Evolutionary conservation across 2,888 invertebrate genomes (phyloP), one percentile per base, ranked within the genome.

Genomic region (Seira sanloemensis): DNA sequence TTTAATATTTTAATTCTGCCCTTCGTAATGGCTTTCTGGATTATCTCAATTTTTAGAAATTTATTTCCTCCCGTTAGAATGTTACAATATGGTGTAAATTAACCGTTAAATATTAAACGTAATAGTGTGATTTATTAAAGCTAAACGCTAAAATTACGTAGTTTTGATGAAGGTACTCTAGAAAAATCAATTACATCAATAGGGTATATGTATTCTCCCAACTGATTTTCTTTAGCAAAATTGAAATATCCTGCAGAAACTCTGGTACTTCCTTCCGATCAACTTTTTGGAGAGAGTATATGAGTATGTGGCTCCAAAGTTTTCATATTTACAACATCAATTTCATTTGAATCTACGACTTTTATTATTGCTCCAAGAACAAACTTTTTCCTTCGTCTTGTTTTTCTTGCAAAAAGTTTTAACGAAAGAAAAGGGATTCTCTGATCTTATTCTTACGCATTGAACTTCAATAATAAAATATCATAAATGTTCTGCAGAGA

Each of bases 361-460:
- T 73, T 73, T 73, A 27, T 58, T 73, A 73, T 73, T 73, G 62
- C 73, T 73, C 62, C 23, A 62, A 23, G 62, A 62, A 62, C 62
- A 19, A 62, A 62, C 62, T 62, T 62, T 62, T 62, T 62, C 12
- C 21, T 2, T 62, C n/a, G n/a, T 62, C 21, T 21, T 62, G 19
- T 9, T 62, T 62, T 62, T 62, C 21, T 21, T 62, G 19, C 5
- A 9, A 62, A 62, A 62, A 62, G 16, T 62, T 62, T 62, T 62
- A 62, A 62, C 16, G 62, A 37, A 37, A 37, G 62, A 50, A 50
- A n/a, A n/a, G 23, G 62, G 21, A 62, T 62, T 23, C 4, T n/a
- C n/a, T n/a, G 21, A 62, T 62, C 21, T 62, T 7, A 62, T 62
- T 62, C 62, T n/a, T n/a, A 19, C 21, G 62, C 21, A 62, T 62